Evolutionary conservation across 2,888 invertebrate genomes (phyloP).

Genomic region (Catocala fraxini): DNA sequence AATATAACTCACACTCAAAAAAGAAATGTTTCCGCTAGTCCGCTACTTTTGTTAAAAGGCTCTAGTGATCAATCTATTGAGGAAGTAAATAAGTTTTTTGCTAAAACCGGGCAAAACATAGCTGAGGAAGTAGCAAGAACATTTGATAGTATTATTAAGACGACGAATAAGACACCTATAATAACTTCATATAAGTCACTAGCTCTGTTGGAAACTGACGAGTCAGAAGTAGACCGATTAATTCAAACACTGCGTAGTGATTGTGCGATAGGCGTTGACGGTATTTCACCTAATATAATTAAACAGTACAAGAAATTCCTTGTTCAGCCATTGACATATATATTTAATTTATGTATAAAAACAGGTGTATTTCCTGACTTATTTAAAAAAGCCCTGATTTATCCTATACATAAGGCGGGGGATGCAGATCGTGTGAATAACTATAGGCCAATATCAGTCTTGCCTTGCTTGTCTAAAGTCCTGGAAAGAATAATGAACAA

Average conservation of each 20-base stretch:
- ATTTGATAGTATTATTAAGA: no score
- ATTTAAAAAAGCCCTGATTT: slow-evolving; percentile 14
- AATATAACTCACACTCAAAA: not conserved
- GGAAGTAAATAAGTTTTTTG: no score
- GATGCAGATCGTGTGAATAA: slow-evolving; percentile 13
- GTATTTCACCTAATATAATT: slow-evolving; percentile 10
- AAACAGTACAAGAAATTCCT: not conserved
- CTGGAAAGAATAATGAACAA: slow-evolving; percentile 6
- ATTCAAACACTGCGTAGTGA: slow-evolving; percentile 2
- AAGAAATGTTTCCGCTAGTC: not conserved
- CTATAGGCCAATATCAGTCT: slow-evolving; percentile 15
- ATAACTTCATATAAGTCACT: not conserved
- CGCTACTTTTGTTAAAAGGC: not conserved
- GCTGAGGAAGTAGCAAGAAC: no score
- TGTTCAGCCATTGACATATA: slow-evolving; percentile 6
- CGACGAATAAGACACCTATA: no score
- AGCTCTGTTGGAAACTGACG: not conserved
- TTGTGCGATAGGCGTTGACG: slow-evolving; percentile 14
- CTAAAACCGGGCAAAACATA: no score
- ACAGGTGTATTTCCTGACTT: slow-evolving; percentile 12
- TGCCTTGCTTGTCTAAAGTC: slow-evolving; percentile 6
- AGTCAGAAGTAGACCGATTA: not conserved
- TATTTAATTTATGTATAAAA: slow-evolving; percentile 11
- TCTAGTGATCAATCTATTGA: not conserved
- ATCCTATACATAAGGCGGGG: slow-evolving; percentile 22